Conservation (phyloP, 2,797 vertebrate species). For the Acanthurus tractus region DNA sequence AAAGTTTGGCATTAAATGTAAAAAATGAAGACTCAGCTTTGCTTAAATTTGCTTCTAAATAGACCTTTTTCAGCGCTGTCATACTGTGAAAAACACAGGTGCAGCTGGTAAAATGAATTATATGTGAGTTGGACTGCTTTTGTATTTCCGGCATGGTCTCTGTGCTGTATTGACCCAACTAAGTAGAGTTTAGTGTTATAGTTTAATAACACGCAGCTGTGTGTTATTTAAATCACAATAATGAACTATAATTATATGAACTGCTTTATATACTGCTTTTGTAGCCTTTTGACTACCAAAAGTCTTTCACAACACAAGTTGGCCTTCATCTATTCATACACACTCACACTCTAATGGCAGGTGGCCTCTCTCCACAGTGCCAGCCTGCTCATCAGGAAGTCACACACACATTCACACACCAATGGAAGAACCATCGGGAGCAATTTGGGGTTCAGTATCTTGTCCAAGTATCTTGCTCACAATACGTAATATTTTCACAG, state of each 20-base stretch:
- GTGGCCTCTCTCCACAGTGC: no score
- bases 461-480: no score
- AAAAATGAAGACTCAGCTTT: slow-evolving; percentile 9
- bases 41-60: slow-evolving; percentile 9
- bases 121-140: slow-evolving; percentile 1
- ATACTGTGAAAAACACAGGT: slow-evolving; percentile 31
- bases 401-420: no score
- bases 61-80: slow-evolving; percentile 8
- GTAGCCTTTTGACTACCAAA: no score
- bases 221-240: not conserved
- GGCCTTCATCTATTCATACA: no score
- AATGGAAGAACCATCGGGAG: no score
- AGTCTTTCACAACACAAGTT: no score
- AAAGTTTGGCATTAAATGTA: not conserved
- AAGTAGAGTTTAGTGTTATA: not conserved
- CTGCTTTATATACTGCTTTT: no score
- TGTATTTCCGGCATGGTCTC: not conserved
- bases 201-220: slow-evolving; percentile 15
- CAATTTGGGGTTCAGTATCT: no score
- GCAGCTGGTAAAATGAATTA: slow-evolving; percentile 33
- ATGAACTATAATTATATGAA: not conserved
- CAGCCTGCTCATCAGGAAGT: no score
- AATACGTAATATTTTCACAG: no score
- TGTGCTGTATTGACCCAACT: slow-evolving; percentile 7
- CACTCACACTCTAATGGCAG: no score